phyloP scores from a whole-genome alignment of 2,888 invertebrate genomes.

The Scelioninae gen. 1 region DNA sequence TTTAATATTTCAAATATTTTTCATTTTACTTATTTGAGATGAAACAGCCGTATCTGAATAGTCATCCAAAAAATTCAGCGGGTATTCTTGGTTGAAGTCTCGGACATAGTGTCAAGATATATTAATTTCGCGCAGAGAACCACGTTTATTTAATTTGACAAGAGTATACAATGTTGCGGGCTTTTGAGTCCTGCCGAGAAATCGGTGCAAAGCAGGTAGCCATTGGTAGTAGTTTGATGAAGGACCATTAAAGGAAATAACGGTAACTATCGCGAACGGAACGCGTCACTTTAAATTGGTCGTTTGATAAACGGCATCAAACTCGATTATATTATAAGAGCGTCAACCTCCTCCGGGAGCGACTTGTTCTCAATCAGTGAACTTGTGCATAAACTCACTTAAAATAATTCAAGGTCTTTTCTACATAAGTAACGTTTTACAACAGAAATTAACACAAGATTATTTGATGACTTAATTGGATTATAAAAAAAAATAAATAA shows the following conservation, averaged over 20 bases:
- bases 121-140: conserved; percentile 30
- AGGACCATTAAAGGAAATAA: conserved; percentile 58
- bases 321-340: conserved; percentile 63
- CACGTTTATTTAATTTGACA: conserved; percentile 40
- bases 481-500: no score
- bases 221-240: conserved; percentile 49
- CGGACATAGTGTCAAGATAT: conserved; percentile 33
- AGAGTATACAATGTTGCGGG: conserved; percentile 31
- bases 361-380: conserved; percentile 51
- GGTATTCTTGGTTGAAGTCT: conserved; percentile 8
- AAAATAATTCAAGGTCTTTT: conserved; percentile 11
- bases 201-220: conserved; percentile 55
- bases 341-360: conserved; percentile 54
- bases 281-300: conserved; percentile 62
- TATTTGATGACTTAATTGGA: no score
- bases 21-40: no score
- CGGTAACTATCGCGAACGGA: conserved; percentile 61
- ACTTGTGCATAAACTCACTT: conserved; percentile 39
- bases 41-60: background rate
- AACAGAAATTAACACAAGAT: no score
- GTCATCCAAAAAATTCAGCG: conserved; percentile 12
- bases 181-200: conserved; percentile 21
- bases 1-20: no score
- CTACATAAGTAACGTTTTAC: no score
- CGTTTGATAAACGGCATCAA: conserved; percentile 64